Evolutionary conservation across 2,888 invertebrate genomes (phyloP), one percentile per base, ranked within the genome.

Genomic region (Rotaria sp.): DNA sequence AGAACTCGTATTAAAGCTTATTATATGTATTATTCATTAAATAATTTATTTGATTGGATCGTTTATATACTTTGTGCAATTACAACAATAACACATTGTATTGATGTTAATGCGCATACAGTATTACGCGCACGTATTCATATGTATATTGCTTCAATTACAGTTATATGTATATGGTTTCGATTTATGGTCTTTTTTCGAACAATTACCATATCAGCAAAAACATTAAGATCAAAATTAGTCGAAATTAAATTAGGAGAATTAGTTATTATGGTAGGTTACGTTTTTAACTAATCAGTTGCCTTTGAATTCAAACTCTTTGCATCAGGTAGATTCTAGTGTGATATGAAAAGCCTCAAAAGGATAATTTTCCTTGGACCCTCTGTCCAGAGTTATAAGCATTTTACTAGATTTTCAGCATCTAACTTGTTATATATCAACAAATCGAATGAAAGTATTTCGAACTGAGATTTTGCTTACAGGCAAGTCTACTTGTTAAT

Each of bases 261-360:
- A 80, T 80, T 80, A n/a, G 80, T 80, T 45, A 80, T 80, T n/a
- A 80, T 80, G 80, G 80, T 80, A 80, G n/a, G 80, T 80, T 80
- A 35, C 45, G 11, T n/a, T n/a, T n/a, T n/a, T n/a, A n/a, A n/a
- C n/a, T n/a, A n/a, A n/a, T n/a, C n/a, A n/a, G n/a, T n/a, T n/a
- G n/a, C n/a, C n/a, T n/a, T n/a, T n/a, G n/a, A n/a, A n/a, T n/a
- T n/a, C n/a, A n/a, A n/a, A n/a, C n/a, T n/a, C n/a, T n/a, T n/a
- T n/a, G n/a, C n/a, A n/a, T n/a, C n/a, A n/a, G n/a, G n/a, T n/a
- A n/a, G n/a, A n/a, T n/a, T n/a, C n/a, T n/a, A n/a, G n/a, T n/a
- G n/a, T n/a, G n/a, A n/a, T n/a, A n/a, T n/a, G n/a, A n/a, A n/a
- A n/a, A n/a, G n/a, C n/a, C n/a, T n/a, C n/a, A n/a, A n/a, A n/a